Conservation (phyloP, 2,888 invertebrate species). For the Elegia similella region DNA sequence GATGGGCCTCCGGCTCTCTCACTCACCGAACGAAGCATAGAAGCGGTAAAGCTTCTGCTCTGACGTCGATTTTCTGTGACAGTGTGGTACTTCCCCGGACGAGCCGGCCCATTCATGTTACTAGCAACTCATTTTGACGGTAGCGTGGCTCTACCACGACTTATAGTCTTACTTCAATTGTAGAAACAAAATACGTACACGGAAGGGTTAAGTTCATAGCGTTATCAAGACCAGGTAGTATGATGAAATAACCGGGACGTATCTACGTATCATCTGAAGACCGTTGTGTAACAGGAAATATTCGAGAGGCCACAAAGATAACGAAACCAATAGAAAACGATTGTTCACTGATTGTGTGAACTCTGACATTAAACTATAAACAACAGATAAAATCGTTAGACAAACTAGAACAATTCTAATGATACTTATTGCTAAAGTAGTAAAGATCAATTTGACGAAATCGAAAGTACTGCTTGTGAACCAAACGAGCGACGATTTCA, state of each 20-base stretch:
- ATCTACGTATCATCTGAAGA: background rate
- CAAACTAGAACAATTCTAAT: constrained; percentile 2
- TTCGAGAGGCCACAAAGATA: background rate
- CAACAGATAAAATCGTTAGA: constrained; percentile 15
- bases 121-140: no score
- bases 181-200: background rate
- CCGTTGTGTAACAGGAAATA: constrained; percentile 12
- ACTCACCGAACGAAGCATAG: no score
- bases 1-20: no score
- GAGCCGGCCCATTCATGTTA: no score
- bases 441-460: constrained; percentile 10
- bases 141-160: no score
- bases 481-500: constrained; percentile 19
- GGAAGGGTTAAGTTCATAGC: background rate
- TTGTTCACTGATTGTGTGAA: constrained; percentile 18
- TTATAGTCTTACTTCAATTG: no score
- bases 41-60: no score
- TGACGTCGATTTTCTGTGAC: no score
- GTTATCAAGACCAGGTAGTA: background rate
- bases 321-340: constrained; percentile 3
- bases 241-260: background rate
- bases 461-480: background rate
- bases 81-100: no score
- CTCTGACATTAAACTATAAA: constrained; percentile 21
- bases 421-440: constrained; percentile 11